Evolutionary conservation across 2,888 invertebrate species (phyloP).

Genomic region (Lottia scabra): DNA sequence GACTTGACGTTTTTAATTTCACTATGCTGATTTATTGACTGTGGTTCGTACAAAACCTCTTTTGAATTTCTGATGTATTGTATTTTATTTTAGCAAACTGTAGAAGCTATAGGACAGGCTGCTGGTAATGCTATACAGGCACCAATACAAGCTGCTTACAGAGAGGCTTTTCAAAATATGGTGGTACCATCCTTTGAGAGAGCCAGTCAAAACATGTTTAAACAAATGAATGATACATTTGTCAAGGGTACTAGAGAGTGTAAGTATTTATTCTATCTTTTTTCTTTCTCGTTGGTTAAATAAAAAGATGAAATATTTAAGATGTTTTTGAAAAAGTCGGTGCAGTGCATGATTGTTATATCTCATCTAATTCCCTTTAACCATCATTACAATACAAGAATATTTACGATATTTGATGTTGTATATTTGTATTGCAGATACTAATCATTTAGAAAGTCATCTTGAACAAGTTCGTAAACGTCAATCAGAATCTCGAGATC

Average conservation of each 20-base stretch:
- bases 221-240: conserved; percentile 90
- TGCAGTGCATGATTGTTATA: too few relatives aligned
- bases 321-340: too few relatives aligned
- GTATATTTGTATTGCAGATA: conserved; percentile 41
- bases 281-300: too few relatives aligned
- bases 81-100: conserved; percentile 75
- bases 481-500: conserved; percentile 57
- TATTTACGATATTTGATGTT: not conserved
- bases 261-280: conserved; percentile 70
- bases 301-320: too few relatives aligned
- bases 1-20: too few relatives aligned
- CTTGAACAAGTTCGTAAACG: conserved; percentile 54
- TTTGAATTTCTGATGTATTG: not conserved
- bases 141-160: conserved; percentile 80
- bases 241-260: conserved; percentile 90
- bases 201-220: conserved; percentile 86
- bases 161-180: conserved; percentile 81
- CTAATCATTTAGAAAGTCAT: conserved; percentile 57
- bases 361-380: too few relatives aligned
- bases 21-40: too few relatives aligned
- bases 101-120: conserved; percentile 77
- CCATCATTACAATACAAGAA: not conserved
- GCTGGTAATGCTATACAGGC: conserved; percentile 73
- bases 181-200: conserved; percentile 87
- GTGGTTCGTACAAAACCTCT: not conserved